These are phyloP conservation scores for Himalopsyche japonica DNA, from an alignment of 2,888 invertebrate species.

Conservation along the genomic window DNA sequence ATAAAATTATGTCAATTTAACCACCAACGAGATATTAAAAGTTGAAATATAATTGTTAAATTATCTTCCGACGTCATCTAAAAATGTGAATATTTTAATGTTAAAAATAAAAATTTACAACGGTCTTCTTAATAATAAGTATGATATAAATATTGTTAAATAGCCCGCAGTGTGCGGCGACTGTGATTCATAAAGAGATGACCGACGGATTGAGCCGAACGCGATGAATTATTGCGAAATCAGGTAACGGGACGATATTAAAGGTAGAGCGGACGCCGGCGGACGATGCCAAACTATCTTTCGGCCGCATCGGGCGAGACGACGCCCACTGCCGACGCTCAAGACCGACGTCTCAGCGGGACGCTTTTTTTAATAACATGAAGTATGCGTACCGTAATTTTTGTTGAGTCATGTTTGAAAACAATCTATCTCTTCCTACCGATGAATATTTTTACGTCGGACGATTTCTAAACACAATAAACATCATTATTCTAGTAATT, in stretches of 20 bases:
- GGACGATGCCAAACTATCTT: not conserved
- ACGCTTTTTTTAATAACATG: not conserved
- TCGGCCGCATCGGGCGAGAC: not conserved
- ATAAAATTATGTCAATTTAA: too few species aligned
- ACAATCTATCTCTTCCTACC: not conserved
- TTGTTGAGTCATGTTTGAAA: not conserved
- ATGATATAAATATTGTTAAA: too few species aligned
- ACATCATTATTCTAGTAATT: not conserved
- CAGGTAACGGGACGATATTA: not conserved
- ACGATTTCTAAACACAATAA: not conserved
- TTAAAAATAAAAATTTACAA: too few species aligned
- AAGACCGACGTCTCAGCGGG: not conserved
- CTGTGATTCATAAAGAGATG: not conserved
- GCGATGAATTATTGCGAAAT: not conserved
- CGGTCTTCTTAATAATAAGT: too few species aligned
- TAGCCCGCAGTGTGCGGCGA: not conserved
- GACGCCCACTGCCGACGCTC: not conserved
- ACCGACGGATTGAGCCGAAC: not conserved
- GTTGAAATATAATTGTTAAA: too few species aligned
- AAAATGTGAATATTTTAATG: too few species aligned
- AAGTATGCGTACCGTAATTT: not conserved
- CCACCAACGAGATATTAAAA: too few species aligned
- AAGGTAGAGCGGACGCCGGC: not conserved
- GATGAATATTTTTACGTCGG: not conserved
- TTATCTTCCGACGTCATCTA: too few species aligned